Evolutionary conservation across 1,140 invertebrate genomes (phyloP).

Genomic region (Rhyzopertha dominica): DNA sequence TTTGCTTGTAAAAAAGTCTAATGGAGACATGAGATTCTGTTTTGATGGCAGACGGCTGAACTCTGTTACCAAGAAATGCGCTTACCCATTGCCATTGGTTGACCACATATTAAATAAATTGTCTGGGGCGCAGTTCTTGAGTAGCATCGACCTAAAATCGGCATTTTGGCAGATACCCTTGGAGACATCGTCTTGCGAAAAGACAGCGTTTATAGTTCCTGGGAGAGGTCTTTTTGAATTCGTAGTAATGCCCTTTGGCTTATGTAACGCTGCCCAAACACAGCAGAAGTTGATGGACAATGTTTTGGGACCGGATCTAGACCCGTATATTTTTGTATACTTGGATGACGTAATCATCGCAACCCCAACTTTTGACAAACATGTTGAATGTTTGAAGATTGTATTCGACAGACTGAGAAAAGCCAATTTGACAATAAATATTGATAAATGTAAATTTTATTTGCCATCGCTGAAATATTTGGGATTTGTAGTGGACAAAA

Average conservation of each 20-base stretch:
- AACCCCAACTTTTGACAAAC: constrained; percentile 29
- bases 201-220: constrained; percentile 21
- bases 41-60: constrained; percentile 34
- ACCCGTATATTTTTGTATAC: constrained; percentile 26
- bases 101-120: constrained; percentile 30
- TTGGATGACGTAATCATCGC: constrained; percentile 36
- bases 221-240: constrained; percentile 27
- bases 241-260: constrained; percentile 37
- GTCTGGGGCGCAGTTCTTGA: constrained; percentile 22
- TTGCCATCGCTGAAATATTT: constrained; percentile 27
- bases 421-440: too few species aligned
- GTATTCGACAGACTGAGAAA: constrained; percentile 23
- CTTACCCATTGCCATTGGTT: constrained; percentile 21
- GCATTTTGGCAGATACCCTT: constrained; percentile 28
- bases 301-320: constrained; percentile 19
- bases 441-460: constrained; percentile 33
- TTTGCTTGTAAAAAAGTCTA: constrained; percentile 24
- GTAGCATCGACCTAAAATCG: constrained; percentile 27
- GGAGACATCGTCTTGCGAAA: not conserved
- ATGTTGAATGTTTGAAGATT: constrained; percentile 23
- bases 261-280: constrained; percentile 27
- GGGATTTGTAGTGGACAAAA: constrained; percentile 30
- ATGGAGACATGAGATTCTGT: constrained; percentile 27
- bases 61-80: constrained; percentile 24
- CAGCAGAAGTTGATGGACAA: constrained; percentile 39